Conservation (phyloP, 2,888 invertebrate genomes). For the Argyresthia albistria region DNA sequence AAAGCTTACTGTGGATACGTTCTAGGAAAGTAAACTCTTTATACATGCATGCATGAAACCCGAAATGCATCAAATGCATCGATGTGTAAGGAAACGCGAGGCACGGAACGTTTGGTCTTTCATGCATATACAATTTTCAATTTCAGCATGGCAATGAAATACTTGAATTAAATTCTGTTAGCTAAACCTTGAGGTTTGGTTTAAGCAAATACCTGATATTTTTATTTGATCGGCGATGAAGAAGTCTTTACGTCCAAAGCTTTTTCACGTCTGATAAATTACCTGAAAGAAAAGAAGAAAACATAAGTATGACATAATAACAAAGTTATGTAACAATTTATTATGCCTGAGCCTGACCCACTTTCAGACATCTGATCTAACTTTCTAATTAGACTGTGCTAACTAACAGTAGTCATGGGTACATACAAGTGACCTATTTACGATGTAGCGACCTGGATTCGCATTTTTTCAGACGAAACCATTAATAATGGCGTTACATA, state of each 20-base stretch:
- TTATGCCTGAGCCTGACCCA: conserved; percentile 16
- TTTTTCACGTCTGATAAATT: conserved; percentile 16
- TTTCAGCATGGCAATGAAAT: too few species aligned
- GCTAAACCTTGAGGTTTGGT: too few species aligned
- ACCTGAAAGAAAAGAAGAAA: conserved; percentile 46
- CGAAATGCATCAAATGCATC: too few species aligned
- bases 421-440: conserved; percentile 58
- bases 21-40: background rate
- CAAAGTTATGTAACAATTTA: background rate
- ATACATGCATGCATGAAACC: background rate
- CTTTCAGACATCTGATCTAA: conserved; percentile 14
- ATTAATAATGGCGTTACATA: conserved; percentile 57
- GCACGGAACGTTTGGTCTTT: too few species aligned
- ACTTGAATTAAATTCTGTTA: too few species aligned
- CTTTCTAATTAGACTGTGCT: conserved; percentile 59
- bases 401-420: conserved; percentile 50
- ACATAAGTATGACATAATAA: conserved; percentile 19
- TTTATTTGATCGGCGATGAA: too few species aligned
- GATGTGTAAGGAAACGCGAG: too few species aligned
- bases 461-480: conserved; percentile 37
- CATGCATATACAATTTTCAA: too few species aligned
- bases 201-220: too few species aligned
- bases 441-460: conserved; percentile 50
- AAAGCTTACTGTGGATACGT: conserved; percentile 27
- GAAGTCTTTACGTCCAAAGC: background rate